Base-by-base conservation (phyloP, 2,888 invertebrate species). In the Cephonodes hylas region DNA sequence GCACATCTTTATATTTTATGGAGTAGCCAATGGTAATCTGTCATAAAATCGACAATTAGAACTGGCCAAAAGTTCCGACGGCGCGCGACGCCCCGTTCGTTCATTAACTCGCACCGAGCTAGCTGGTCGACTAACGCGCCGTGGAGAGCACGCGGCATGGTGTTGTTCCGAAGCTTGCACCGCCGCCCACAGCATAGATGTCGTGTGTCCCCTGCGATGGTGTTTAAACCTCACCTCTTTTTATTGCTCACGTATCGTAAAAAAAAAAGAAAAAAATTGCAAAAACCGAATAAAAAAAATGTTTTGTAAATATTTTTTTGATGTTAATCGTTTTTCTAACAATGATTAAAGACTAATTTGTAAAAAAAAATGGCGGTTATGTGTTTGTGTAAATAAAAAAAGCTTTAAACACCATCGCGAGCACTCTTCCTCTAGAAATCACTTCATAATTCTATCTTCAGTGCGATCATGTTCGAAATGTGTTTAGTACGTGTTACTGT, bases 321-420 rank as follows among this genome's bases (percentile, higher is more conserved):
- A n/a, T n/a, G n/a, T n/a, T n/a, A n/a, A n/a, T n/a, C n/a, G n/a
- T n/a, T n/a, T n/a, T n/a, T n/a, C n/a, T n/a, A n/a, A n/a, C n/a
- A n/a, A n/a, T n/a, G n/a, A n/a, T n/a, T n/a, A n/a, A n/a, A n/a
- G n/a, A n/a, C n/a, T n/a, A n/a, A n/a, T 38, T 38, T 34, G 3
- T 38, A 4, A 38, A 38, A 38, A 38, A 10, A n/a, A 38, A 3
- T 38, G n/a, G n/a, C 38, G 4, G 5, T 38, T n/a, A 38, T 10
- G n/a, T 38, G 13, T 25, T 48, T 48, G 48, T 44, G 59, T 58
- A 18, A 42, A 58, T 42, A 31, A 27, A 18, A 18, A 45, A 59
- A 18, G 59, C 48, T 60, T 60, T 48, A 60, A 48, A 60, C 60
- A 60, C 38, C 60, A 60, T 31, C 60, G 38, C 48, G 34, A 23